Conservation (phyloP, 2,888 invertebrate species). For the Drosophila dives region DNA sequence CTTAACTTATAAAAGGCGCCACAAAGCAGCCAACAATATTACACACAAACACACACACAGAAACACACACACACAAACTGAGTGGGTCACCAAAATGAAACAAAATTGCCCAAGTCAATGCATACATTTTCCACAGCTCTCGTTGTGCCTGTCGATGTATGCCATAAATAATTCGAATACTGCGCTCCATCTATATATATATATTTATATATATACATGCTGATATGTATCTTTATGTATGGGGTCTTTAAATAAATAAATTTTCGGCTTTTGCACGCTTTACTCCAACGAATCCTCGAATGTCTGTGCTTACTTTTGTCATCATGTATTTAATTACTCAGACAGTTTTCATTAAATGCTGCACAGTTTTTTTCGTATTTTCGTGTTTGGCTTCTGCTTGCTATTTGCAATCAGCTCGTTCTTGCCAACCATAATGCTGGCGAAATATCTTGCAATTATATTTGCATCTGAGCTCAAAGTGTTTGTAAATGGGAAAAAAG, state of each 20-base stretch:
- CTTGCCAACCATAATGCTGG: constrained; percentile 60
- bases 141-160: constrained; percentile 27
- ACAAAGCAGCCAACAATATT: constrained; percentile 60
- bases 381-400: constrained; percentile 7
- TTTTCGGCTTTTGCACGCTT: constrained; percentile 42
- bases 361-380: constrained; percentile 35
- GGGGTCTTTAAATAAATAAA: constrained; percentile 52
- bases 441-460: constrained; percentile 78
- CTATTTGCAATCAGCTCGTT: constrained; percentile 4
- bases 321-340: constrained; percentile 79
- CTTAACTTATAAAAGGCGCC: constrained; percentile 57
- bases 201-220: not conserved
- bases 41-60: constrained; percentile 11
- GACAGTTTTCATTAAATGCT: constrained; percentile 73
- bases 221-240: constrained; percentile 1
- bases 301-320: constrained; percentile 58
- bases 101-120: constrained; percentile 39
- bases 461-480: constrained; percentile 71
- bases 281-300: not conserved
- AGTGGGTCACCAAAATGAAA: constrained; percentile 32
- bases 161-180: constrained; percentile 69
- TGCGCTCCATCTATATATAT: constrained; percentile 32
- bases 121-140: constrained; percentile 10
- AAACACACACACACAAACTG: not conserved
- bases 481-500: constrained; percentile 54